A percentile compares a stretch with the other conserved stretches of the same genome.
phyloP scores from a whole-genome alignment of 64 coral and sea anemone species.

The Pachyseris speciosa region DNA sequence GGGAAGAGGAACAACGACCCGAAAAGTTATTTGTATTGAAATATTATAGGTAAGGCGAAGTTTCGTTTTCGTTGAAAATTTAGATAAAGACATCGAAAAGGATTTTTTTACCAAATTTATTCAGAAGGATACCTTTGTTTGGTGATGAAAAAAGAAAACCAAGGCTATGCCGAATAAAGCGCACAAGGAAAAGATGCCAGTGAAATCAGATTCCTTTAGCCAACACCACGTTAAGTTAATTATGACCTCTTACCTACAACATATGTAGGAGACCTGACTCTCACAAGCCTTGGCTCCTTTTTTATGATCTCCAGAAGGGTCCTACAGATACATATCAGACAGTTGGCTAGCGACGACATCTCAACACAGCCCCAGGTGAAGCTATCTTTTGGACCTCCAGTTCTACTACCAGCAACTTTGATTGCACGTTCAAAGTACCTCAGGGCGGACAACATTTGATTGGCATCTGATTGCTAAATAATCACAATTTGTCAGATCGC shows the following conservation, averaged over 20 bases:
- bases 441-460: conserved; percentile 79
- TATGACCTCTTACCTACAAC: conserved; percentile 48
- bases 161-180: no score
- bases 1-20: no score
- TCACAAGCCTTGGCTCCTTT: conserved; percentile 68
- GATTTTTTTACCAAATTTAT: no score
- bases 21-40: no score
- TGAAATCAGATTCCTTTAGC: no score
- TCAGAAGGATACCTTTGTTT: no score
- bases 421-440: conserved; percentile 83
- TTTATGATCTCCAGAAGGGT: conserved; percentile 54
- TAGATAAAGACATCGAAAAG: no score
- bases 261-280: conserved; percentile 70
- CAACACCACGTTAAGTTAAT: not conserved
- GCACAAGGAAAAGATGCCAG: no score
- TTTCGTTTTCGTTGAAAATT: no score
- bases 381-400: conserved; percentile 9
- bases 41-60: no score
- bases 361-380: conserved; percentile 84
- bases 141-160: no score
- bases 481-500: not conserved
- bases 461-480: conserved; percentile 80
- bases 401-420: not conserved
- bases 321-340: conserved; percentile 67
- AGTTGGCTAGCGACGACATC: conserved; percentile 69